These are phyloP conservation scores for Dolichoris vasculosae DNA, from an alignment of 1,140 invertebrate species.

Conservation along the genomic window DNA sequence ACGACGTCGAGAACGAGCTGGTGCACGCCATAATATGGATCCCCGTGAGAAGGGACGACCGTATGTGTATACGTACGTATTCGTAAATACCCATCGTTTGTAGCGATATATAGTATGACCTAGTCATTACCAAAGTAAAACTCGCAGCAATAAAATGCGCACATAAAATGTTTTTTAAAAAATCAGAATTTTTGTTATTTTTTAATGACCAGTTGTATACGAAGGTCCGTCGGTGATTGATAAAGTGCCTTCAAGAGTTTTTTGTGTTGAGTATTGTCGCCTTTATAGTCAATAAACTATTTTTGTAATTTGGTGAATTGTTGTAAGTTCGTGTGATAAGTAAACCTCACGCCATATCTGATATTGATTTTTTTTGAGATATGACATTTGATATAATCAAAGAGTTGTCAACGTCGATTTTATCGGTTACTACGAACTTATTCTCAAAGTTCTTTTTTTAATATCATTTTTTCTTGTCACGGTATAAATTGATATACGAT, in stretches of 20 bases:
- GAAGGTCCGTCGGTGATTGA: slow-evolving; percentile 23
- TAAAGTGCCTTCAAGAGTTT: slow-evolving; percentile 36
- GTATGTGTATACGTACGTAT: slow-evolving; percentile 30
- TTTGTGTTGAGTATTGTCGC: slow-evolving; percentile 4
- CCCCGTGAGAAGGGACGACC: slow-evolving; percentile 1
- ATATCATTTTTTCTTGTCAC: neutral
- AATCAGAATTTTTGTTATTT: slow-evolving; percentile 20
- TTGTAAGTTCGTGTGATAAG: slow-evolving; percentile 13
- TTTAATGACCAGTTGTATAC: slow-evolving; percentile 26
- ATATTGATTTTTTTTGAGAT: slow-evolving; percentile 32
- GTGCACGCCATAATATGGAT: slow-evolving; percentile 6
- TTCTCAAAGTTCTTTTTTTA: neutral
- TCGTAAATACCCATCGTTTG: slow-evolving; percentile 47
- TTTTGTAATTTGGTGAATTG: slow-evolving; percentile 12
- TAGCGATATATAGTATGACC: slow-evolving; percentile 65
- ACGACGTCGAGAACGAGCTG: neutral
- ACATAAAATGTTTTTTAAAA: neutral
- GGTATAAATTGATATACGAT: neutral
- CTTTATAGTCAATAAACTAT: slow-evolving; percentile 15
- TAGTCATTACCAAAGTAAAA: slow-evolving; percentile 72
- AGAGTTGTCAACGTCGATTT: neutral
- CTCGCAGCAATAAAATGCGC: slow-evolving; percentile 37
- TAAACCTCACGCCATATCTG: slow-evolving; percentile 41
- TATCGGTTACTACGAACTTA: neutral
- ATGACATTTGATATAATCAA: neutral